Base-by-base conservation (phyloP, 2,797 vertebrate species). In the Geotrypetes seraphini region DNA sequence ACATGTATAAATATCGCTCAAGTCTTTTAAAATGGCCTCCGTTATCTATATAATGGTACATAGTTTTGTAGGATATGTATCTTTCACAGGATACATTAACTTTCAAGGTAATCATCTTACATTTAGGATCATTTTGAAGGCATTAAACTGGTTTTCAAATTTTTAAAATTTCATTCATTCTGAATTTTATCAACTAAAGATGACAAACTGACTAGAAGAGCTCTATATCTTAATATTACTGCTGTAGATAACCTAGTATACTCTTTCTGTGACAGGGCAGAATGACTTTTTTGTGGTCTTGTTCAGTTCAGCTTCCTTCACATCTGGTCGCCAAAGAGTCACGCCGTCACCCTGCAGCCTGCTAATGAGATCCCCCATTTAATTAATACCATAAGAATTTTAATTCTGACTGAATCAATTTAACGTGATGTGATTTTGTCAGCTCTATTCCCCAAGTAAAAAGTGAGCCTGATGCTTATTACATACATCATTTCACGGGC, bases 341-440 rank as follows among this genome's bases (percentile, higher is more conserved):
- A 75, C 85, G 91, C 88, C 69, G 78, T 92, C 89, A 89, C 87
- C 84, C 87, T 83, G 84, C 90, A 88, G 89, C 88, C 91, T 92
- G 88, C 92, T 97, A 97, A 97, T 97, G 93, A 97, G 95, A 97
- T 96, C 89, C 87, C 91, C 85, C 89, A 93, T 97, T 99, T 97
- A 99, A 97, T 99, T 99, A 97, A 97, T 97, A 99, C 95, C 92
- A 96, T 97, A 97, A 97, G 93, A 99, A 97, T 97, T 97, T 97
- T 97, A 97, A 99, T 99, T 97, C 93, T 99, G 95, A 97, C 93
- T 97, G 94, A 97, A 97, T 99, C 95, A 97, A 96, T 97, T 99
- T 97, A 97, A 97, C 91, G 93, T 97, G 92, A 97, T 98, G 91
- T 97, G 94, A 97, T 97, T 97, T 97, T 96, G 94, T 99, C 94